Base-by-base conservation (phyloP, 2,888 invertebrate species). In the Zonitis immaculata region DNA sequence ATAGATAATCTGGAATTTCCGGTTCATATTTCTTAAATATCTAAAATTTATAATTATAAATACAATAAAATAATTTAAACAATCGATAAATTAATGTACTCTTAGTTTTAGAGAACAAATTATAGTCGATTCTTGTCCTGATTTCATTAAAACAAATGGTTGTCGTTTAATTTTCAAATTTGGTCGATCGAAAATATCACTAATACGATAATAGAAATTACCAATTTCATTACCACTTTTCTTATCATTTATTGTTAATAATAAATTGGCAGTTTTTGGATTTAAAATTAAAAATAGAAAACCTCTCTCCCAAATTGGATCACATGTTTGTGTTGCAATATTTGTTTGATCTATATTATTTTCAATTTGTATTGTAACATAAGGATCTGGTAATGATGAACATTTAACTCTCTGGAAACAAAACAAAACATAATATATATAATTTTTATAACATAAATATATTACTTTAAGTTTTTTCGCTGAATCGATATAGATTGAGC, bases 291-390 rank as follows among this genome's bases (percentile, higher is more conserved):
- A 82, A 79, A 95, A 96, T 5, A 91, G 88, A 75, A 95, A 94
- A 4, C 94, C 93, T 72, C 94, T 89, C 76, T 97, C 95, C 85
- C 90, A 98, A 47, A 94, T 88, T 0, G 97, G 97, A 69, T 91
- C 88, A 61, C 87, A 87, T 0, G 90, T 91, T 61, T 91, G 82
- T 78, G 86, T 81, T 61, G 85, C 83, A 25, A 87, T 85, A 9
- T 79, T 80, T 0, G 89, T 87, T 71, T 85, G 84, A 69, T 87
- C 83, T 0, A 82, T 84, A 67, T 84, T 84, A 69, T 87, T 88
- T 52, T 92, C 93, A 8, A 95, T 80, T 7, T 85, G 85, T 58
- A 95, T 80, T 20, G 84, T 82, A 12, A 91, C 81, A 73, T 87
- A 91, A 0, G 95, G 91, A 72, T 92, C 92, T 0, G 96, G 96